A percentile compares a stretch with the other conserved stretches of the same genome.
phyloP scores from a whole-genome alignment of 1,140 invertebrate species.

The Pectinophora gossypiella region DNA sequence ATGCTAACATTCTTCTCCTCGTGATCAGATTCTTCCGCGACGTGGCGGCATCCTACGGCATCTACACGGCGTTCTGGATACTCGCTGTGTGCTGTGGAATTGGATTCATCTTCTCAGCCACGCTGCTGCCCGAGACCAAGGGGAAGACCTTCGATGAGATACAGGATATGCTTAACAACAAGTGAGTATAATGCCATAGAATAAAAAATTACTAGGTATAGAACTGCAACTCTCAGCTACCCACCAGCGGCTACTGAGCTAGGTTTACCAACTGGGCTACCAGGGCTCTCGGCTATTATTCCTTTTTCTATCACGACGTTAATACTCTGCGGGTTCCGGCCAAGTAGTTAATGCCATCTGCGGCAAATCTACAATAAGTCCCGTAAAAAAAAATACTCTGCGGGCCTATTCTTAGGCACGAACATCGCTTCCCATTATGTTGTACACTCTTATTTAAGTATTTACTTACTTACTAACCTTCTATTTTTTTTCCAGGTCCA shows the following conservation, averaged over 20 bases:
- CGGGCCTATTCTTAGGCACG: too few species aligned
- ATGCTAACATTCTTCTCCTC: neutral
- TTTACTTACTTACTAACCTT: constrained; percentile 25
- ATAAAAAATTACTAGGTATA: neutral
- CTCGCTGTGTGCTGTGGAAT: constrained; percentile 84
- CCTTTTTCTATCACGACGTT: too few species aligned
- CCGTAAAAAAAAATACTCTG: too few species aligned
- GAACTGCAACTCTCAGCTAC: neutral
- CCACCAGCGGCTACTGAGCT: neutral
- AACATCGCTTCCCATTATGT: constrained; percentile 28
- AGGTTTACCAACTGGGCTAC: neutral
- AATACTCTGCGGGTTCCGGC: too few species aligned
- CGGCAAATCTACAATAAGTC: constrained; percentile 1
- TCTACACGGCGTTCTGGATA: constrained; percentile 88
- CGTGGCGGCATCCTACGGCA: constrained; percentile 79
- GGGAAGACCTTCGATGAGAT: constrained; percentile 87
- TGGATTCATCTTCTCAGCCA: constrained; percentile 79
- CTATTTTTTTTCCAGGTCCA: constrained; percentile 16
- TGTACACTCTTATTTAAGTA: constrained; percentile 12
- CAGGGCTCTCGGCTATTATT: neutral
- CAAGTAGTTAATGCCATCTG: neutral
- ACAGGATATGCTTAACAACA: constrained; percentile 80
- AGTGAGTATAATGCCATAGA: constrained; percentile 17
- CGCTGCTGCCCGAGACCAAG: constrained; percentile 88
- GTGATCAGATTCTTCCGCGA: constrained; percentile 77